phyloP scores from a whole-genome alignment of 2,113 vertebrate species.

The Chionis minor region DNA sequence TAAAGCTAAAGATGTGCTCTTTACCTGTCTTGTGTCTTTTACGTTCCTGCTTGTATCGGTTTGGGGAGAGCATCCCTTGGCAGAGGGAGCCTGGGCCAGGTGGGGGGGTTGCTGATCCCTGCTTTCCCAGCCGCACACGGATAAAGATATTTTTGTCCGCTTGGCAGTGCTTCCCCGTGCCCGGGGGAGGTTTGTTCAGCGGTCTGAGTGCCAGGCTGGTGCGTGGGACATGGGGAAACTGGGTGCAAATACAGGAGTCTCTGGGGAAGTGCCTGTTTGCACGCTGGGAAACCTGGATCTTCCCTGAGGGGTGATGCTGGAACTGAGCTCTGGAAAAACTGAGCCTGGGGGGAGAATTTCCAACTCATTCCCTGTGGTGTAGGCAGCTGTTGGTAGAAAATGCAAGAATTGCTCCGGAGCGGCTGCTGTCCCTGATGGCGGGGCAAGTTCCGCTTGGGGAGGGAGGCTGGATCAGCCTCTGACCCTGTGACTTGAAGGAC shows the following conservation, averaged over 20 bases:
- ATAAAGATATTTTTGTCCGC: rapidly evolving
- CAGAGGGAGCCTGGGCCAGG: neutral
- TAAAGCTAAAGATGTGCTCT: slow-evolving; percentile 20
- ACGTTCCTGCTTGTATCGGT: neutral
- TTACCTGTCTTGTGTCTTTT: neutral
- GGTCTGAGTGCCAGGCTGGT: neutral
- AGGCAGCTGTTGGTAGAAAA: neutral
- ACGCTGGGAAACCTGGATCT: neutral
- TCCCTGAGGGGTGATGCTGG: neutral
- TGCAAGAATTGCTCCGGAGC: neutral
- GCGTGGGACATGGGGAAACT: rapidly evolving
- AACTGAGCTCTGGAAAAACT: neutral
- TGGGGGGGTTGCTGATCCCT: neutral
- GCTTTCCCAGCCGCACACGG: neutral
- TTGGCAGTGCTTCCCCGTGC: neutral
- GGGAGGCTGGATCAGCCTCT: neutral
- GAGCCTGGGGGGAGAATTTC: neutral
- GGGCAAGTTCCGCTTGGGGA: neutral
- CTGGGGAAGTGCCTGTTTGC: neutral
- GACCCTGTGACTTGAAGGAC: neutral
- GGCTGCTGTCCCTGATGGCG: rapidly evolving
- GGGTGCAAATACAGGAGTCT: neutral
- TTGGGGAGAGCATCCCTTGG: neutral
- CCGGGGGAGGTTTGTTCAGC: neutral
- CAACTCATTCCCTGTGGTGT: neutral